These are phyloP conservation scores for Sialia sialis DNA, from an alignment of 2,113 vertebrate species.

Conservation along the genomic window DNA sequence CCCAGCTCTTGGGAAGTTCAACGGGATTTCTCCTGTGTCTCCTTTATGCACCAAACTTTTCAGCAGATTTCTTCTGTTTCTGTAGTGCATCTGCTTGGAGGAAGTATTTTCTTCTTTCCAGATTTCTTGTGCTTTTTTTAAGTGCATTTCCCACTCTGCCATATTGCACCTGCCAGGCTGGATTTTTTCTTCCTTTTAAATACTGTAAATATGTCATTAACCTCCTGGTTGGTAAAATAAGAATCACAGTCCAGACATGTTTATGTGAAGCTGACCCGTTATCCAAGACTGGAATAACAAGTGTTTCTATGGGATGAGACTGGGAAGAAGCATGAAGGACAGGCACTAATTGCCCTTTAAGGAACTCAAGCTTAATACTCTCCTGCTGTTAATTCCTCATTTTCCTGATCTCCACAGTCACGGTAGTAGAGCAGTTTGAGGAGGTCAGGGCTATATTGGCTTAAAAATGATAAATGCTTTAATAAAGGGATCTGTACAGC, in stretches of 20 bases:
- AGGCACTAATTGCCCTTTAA: background rate
- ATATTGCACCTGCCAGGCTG: background rate
- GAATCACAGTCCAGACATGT: background rate
- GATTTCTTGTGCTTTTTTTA: background rate
- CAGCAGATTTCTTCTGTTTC: background rate
- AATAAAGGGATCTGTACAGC: background rate
- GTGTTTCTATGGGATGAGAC: background rate
- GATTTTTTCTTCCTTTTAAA: background rate
- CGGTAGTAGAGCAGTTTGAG: background rate
- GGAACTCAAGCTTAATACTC: background rate
- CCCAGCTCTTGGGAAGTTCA: background rate
- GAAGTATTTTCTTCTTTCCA: background rate
- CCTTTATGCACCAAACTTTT: background rate
- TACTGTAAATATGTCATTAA: background rate
- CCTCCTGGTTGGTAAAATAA: background rate
- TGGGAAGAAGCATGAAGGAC: background rate
- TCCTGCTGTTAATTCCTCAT: constrained; percentile 8
- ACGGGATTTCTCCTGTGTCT: background rate
- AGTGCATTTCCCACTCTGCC: background rate
- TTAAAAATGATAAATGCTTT: background rate
- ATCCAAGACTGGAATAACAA: background rate
- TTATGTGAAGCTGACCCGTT: background rate
- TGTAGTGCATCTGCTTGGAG: background rate
- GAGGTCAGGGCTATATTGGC: background rate
- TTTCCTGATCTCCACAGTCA: background rate